These are phyloP conservation scores for Sebastes goodei DNA, from an alignment of 2,797 vertebrate genomes.

Conservation along the genomic window DNA sequence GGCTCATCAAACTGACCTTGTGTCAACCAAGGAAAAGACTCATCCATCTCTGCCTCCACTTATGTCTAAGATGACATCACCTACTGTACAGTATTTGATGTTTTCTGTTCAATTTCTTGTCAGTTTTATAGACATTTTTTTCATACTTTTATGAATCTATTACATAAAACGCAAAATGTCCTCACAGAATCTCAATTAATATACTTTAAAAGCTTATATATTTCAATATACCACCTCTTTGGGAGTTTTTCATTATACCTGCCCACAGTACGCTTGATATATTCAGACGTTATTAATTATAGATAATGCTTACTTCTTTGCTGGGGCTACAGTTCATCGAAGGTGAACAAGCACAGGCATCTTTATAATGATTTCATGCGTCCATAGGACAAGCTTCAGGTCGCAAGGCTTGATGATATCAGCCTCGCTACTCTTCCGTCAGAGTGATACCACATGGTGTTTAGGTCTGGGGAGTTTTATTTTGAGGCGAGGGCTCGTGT, in stretches of 20 bases:
- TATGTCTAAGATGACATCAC: slow-evolving; percentile 23
- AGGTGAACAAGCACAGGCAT: slow-evolving; percentile 31
- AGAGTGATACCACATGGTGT: slow-evolving; percentile 73
- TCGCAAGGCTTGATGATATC: slow-evolving; percentile 62
- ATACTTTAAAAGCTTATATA: background rate
- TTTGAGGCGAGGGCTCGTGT: slow-evolving; percentile 59
- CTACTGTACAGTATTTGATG: background rate
- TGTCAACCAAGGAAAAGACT: slow-evolving; percentile 41
- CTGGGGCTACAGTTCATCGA: slow-evolving; percentile 3
- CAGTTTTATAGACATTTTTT: background rate
- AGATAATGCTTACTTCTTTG: background rate
- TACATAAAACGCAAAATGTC: background rate
- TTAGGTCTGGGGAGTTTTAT: slow-evolving; percentile 78
- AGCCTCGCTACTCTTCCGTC: slow-evolving; percentile 42
- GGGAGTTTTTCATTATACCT: background rate
- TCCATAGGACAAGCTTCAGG: slow-evolving; percentile 51
- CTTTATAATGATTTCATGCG: slow-evolving; percentile 52
- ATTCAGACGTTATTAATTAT: background rate
- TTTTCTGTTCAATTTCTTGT: background rate
- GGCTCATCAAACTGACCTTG: slow-evolving; percentile 50
- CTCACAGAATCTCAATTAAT: background rate
- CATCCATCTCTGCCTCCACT: slow-evolving; percentile 46
- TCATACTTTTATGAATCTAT: background rate
- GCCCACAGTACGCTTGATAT: background rate
- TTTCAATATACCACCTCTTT: background rate